Conservation (phyloP, 1,140 invertebrate species). For the Trachymyrmex septentrionalis region DNA sequence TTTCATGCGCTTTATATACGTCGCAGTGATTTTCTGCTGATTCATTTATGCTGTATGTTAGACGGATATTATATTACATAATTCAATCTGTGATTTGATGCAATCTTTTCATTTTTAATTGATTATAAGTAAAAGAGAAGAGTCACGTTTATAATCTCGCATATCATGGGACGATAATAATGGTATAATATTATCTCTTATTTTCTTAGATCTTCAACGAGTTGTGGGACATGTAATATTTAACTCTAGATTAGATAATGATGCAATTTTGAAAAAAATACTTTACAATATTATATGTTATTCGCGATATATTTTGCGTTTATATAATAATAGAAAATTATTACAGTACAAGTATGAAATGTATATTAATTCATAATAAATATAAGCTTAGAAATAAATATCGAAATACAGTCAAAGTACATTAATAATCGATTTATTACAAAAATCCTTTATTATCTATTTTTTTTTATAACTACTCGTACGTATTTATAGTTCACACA, state of each 20-base stretch:
- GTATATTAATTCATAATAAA: background rate
- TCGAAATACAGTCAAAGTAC: background rate
- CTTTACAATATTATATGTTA: background rate
- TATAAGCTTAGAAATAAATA: background rate
- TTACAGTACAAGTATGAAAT: background rate
- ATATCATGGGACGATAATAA: background rate
- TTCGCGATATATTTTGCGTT: background rate
- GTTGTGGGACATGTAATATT: background rate
- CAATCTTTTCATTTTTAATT: background rate
- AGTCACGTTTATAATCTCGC: background rate
- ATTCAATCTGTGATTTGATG: background rate
- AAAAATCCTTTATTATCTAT: background rate
- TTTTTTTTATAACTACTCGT: background rate
- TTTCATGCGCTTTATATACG: background rate
- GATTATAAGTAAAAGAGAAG: background rate
- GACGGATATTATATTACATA: background rate
- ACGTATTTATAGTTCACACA: background rate
- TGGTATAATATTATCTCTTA: background rate
- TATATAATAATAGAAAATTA: background rate
- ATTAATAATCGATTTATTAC: background rate
- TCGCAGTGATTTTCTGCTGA: background rate
- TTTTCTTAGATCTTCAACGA: background rate
- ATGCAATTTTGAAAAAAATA: background rate
- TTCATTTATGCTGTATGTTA: constrained; percentile 3
- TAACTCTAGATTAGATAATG: constrained; percentile 20